These are phyloP conservation scores for Melangyna quadrimaculata DNA, from an alignment of 2,888 invertebrate species.

Conservation along the genomic window DNA sequence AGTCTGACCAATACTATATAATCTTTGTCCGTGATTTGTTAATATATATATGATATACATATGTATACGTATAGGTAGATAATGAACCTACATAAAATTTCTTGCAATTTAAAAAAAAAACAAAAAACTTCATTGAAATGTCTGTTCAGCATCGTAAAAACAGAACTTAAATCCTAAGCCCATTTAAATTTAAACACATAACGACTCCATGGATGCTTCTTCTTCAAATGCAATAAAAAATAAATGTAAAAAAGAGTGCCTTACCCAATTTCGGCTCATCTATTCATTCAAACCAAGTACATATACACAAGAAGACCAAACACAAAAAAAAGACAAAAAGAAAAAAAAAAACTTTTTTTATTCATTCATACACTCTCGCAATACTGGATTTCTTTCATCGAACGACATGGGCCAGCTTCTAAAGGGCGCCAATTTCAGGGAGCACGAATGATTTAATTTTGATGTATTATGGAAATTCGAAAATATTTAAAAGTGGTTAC, in stretches of 20 bases:
- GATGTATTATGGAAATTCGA: too few relatives aligned
- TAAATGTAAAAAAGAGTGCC: background rate
- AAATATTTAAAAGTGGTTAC: too few relatives aligned
- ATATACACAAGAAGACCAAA: background rate
- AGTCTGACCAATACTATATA: too few relatives aligned
- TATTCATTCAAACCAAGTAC: background rate
- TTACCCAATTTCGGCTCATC: background rate
- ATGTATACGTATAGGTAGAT: too few relatives aligned
- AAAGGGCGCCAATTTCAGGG: background rate
- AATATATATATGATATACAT: too few relatives aligned
- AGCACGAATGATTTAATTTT: too few relatives aligned
- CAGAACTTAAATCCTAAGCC: background rate
- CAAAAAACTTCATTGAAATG: background rate
- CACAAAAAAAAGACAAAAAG: background rate
- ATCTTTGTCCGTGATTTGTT: too few relatives aligned
- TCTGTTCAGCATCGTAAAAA: background rate
- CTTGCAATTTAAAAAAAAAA: too few relatives aligned
- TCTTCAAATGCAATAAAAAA: background rate
- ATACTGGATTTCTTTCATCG: background rate
- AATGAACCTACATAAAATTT: too few relatives aligned
- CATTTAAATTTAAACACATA: background rate
- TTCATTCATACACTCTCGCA: background rate
- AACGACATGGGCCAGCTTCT: background rate
- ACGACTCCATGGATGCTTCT: background rate
- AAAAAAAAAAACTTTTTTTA: background rate